Base-by-base conservation (phyloP, 2,888 invertebrate genomes). In the Ommatoiulus sabulosus region DNA sequence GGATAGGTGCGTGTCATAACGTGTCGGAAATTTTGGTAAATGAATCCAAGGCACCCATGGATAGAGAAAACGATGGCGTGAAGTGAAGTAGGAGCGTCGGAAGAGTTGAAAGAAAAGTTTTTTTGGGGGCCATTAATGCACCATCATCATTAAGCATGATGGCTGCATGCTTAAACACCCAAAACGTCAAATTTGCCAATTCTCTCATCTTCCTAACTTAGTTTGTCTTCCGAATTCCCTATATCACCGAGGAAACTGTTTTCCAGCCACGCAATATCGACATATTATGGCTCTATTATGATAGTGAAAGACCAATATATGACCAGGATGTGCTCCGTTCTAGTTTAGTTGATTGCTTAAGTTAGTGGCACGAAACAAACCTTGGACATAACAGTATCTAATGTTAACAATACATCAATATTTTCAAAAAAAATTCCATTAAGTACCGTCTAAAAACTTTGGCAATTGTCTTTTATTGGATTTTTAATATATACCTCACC, bases 1-100 rank as follows among this genome's bases (percentile, higher is more conserved):
- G 72, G 72, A 72, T 24, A 72, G 72, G 72, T 72, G 72, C 72
- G 72, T 72, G 72, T 72, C 72, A 72, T 24, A 72, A 72, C 72
- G 10, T 72, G 72, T 72, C 72, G 72, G 72, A 24, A 72, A 72
- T 72, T 72, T 72, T 72, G 24, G 72, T 72, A 72, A 72, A 72
- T 72, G 72, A 72, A 72, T 72, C 72, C 72, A n/a, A 24, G 24
- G 72, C 72, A 72, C 72, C 72, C 8, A 24, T 72, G 72, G 72
- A 72, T 72, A n/a, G 3, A n/a, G 72, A 72, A 72, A 72, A 72
- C 72, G 24, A 72, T 72, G 72, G 72, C 72, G 72, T 72, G 72
- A 72, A 72, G 24, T 20, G 24, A 72, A 24, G 24, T 24, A 24
- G 72, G 20, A 63, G n/a, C 72, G 72, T 24, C 72, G 72, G 72